phyloP scores from a whole-genome alignment of 35 echinoderm and acorn worm genomes.

The Heliocidaris erythrogramma region DNA sequence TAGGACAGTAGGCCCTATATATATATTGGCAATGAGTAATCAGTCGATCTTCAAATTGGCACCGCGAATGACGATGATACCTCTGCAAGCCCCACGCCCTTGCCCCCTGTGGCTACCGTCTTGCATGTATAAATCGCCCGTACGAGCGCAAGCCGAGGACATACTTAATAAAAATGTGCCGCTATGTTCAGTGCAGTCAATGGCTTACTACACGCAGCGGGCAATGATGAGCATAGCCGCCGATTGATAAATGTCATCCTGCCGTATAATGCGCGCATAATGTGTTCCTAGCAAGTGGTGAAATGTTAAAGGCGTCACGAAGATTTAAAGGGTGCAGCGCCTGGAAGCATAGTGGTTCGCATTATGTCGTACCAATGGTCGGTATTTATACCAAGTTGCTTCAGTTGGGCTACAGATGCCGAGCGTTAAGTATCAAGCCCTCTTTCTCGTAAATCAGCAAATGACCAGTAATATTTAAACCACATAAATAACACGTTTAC shows the following conservation, averaged over 20 bases:
- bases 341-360: too few relatives aligned
- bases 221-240: neutral
- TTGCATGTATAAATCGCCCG: neutral
- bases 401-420: too few relatives aligned
- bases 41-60: neutral
- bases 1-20: neutral
- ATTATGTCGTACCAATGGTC: too few relatives aligned
- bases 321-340: too few relatives aligned
- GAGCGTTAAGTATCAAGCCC: too few relatives aligned
- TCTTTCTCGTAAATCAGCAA: too few relatives aligned
- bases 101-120: neutral
- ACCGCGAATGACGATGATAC: neutral
- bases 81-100: neutral
- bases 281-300: neutral
- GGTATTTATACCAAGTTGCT: too few relatives aligned
- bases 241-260: neutral
- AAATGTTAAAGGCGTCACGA: neutral
- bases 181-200: neutral
- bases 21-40: neutral
- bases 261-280: neutral
- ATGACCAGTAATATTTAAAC: too few relatives aligned
- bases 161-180: neutral
- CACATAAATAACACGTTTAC: too few relatives aligned
- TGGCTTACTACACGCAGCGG: neutral
- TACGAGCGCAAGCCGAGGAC: neutral